phyloP scores from a whole-genome alignment of 2,797 vertebrate genomes.

The Pipistrellus kuhlii region DNA sequence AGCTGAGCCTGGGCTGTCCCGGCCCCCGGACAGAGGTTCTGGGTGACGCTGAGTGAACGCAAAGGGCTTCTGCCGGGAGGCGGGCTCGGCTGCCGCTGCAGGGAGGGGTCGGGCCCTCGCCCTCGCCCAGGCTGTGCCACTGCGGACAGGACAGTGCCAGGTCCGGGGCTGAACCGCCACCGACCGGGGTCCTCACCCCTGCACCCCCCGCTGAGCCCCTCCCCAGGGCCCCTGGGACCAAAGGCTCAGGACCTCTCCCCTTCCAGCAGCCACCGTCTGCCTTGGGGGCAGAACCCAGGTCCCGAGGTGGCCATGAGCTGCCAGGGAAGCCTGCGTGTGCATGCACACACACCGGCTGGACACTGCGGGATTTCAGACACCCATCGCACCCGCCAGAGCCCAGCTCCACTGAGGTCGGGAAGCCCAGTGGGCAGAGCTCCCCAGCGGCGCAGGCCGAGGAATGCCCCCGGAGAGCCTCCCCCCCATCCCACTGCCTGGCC shows the following conservation, averaged over 20 bases:
- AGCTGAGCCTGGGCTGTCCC: no score
- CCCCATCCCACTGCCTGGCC: not conserved
- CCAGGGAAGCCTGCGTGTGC: not conserved
- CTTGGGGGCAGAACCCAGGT: not conserved
- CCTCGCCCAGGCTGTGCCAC: not conserved
- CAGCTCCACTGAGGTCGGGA: not conserved
- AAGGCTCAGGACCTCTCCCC: not conserved
- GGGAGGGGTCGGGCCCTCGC: not conserved
- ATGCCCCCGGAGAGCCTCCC: not conserved
- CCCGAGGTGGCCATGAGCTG: not conserved
- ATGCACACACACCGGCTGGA: fast-evolving
- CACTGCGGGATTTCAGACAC: no score
- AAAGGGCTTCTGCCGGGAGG: not conserved
- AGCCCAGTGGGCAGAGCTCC: not conserved
- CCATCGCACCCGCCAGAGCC: not conserved
- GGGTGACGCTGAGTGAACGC: not conserved
- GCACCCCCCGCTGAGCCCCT: not conserved
- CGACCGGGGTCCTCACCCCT: fast-evolving
- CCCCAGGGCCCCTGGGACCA: not conserved
- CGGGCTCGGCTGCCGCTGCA: no score
- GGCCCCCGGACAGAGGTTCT: not conserved
- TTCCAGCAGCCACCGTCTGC: not conserved
- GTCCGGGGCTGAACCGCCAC: not conserved
- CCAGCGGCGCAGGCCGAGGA: not conserved
- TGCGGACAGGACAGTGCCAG: not conserved